Percentiles rank a stretch among this genome's conserved stretches.
phyloP scores from a whole-genome alignment of 2,113 vertebrate genomes.

The Hyaena hyaena region DNA sequence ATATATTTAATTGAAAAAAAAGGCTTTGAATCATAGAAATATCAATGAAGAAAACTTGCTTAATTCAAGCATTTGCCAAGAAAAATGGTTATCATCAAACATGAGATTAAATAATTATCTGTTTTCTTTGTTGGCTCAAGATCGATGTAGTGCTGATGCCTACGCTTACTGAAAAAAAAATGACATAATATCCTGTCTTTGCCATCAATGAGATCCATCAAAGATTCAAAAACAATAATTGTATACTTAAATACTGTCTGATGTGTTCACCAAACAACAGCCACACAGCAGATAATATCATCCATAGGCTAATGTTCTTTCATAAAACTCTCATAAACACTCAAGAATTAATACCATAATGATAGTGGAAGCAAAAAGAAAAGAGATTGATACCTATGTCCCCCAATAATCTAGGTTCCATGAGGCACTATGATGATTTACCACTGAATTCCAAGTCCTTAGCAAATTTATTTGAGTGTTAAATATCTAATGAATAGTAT shows the following conservation, averaged over 20 bases:
- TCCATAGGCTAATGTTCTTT: background rate
- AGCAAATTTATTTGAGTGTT: background rate
- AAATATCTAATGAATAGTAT: background rate
- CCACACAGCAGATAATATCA: background rate
- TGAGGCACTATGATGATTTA: background rate
- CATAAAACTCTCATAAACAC: background rate
- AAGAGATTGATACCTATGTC: background rate
- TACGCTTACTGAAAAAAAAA: background rate
- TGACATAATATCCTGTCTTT: slow-evolving; percentile 14
- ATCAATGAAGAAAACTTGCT: slow-evolving; percentile 56
- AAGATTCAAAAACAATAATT: slow-evolving; percentile 1
- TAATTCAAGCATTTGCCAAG: slow-evolving; percentile 62
- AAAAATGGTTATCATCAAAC: slow-evolving; percentile 66
- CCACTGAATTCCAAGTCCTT: background rate
- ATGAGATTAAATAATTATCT: slow-evolving; percentile 63
- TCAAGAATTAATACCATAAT: background rate
- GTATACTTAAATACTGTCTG: slow-evolving; percentile 14
- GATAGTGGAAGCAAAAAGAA: background rate
- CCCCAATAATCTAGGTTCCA: too few relatives aligned
- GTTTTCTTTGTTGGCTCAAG: slow-evolving; percentile 59
- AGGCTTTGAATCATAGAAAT: slow-evolving; percentile 27
- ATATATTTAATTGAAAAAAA: slow-evolving; percentile 10
- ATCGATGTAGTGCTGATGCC: background rate
- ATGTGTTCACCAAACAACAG: background rate
- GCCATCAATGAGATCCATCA: background rate